Evolutionary conservation across 2,888 invertebrate genomes (phyloP).

Genomic region (Luperina testacea): DNA sequence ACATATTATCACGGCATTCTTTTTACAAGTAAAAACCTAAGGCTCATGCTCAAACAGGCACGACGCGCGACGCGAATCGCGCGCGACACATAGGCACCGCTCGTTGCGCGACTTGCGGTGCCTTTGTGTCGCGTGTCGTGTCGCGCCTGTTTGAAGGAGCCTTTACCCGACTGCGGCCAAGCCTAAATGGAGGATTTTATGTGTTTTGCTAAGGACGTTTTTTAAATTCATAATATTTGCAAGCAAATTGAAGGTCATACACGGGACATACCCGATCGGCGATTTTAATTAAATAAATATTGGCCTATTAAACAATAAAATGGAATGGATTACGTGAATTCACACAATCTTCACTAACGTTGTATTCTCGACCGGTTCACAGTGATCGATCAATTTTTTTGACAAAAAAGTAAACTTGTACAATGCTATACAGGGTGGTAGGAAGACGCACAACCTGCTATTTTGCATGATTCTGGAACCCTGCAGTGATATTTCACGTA

Average conservation of each 20-base stretch:
- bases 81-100: too few relatives aligned
- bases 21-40: background rate
- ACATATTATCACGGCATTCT: too few relatives aligned
- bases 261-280: constrained; percentile 4
- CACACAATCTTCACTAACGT: background rate
- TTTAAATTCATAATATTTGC: constrained; percentile 10
- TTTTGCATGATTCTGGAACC: too few relatives aligned
- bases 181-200: too few relatives aligned
- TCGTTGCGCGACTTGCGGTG: too few relatives aligned
- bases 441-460: too few relatives aligned
- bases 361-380: background rate
- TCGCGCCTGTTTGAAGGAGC: too few relatives aligned
- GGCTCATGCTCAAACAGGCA: too few relatives aligned
- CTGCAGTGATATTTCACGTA: too few relatives aligned
- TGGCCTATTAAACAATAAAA: constrained; percentile 17
- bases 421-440: too few relatives aligned
- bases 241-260: constrained; percentile 6
- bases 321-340: background rate
- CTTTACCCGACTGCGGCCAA: background rate
- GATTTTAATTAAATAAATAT: constrained; percentile 30
- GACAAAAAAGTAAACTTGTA: background rate
- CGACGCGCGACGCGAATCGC: too few relatives aligned
- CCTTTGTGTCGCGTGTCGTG: too few relatives aligned
- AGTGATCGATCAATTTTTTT: background rate
- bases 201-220: background rate